Conservation (phyloP, 2,888 invertebrate genomes). For the Meghimatium bilineatum region DNA sequence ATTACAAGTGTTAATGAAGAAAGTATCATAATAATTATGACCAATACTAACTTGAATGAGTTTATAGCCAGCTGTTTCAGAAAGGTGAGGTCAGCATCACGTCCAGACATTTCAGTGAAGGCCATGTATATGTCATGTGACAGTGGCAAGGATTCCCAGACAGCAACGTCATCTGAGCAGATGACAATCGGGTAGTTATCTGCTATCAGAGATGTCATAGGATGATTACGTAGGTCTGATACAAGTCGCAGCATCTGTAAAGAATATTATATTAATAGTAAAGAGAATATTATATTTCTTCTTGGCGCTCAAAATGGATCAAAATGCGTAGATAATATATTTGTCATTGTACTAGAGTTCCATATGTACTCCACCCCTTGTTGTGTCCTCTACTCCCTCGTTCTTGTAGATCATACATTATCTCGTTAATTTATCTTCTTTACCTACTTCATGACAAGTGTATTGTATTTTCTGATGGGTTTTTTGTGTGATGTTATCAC, state of each 20-base stretch:
- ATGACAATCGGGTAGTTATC: slow-evolving; percentile 69
- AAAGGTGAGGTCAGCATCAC: slow-evolving; percentile 64
- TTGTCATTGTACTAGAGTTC: too few species aligned
- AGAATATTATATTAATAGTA: not conserved
- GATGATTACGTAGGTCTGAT: slow-evolving; percentile 72
- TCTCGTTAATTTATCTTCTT: too few species aligned
- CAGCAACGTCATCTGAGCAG: slow-evolving; percentile 71
- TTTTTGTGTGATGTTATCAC: too few species aligned
- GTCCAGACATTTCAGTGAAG: slow-evolving; percentile 71
- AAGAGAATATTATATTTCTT: too few species aligned
- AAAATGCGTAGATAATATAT: too few species aligned
- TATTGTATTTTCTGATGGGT: too few species aligned
- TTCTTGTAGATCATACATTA: too few species aligned
- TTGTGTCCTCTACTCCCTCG: too few species aligned
- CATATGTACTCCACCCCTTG: too few species aligned
- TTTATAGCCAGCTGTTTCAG: slow-evolving; percentile 67
- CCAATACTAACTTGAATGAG: slow-evolving; percentile 27
- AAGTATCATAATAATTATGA: too few species aligned
- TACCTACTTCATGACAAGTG: too few species aligned
- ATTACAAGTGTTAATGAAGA: not conserved
- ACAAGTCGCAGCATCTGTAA: slow-evolving; percentile 70
- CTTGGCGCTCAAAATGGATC: too few species aligned
- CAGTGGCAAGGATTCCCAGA: slow-evolving; percentile 70
- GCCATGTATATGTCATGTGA: slow-evolving; percentile 74
- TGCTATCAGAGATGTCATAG: slow-evolving; percentile 65